Conservation (phyloP, 1,140 invertebrate species). For the Lepidurus apus region DNA sequence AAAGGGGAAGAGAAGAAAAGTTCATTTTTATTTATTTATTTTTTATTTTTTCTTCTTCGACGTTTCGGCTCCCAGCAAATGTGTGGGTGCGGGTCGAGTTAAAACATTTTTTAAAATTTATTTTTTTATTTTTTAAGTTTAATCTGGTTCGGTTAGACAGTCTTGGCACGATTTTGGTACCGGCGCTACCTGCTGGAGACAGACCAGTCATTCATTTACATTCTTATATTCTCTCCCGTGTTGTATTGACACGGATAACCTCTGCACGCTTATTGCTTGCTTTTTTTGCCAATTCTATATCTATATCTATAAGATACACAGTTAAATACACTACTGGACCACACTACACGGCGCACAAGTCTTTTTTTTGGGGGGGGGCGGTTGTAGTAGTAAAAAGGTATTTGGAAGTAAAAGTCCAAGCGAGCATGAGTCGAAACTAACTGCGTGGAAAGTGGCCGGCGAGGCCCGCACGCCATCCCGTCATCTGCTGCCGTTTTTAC, state of each 20-base stretch:
- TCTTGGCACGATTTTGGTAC: neutral
- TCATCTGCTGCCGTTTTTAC: constrained; percentile 17
- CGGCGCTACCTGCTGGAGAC: neutral
- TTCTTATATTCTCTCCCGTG: neutral
- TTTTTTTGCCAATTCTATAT: too few relatives aligned
- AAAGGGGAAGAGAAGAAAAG: neutral
- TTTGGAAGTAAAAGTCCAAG: too few relatives aligned
- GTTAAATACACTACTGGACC: too few relatives aligned
- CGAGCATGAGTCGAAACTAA: too few relatives aligned
- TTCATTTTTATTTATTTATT: neutral
- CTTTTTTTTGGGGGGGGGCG: too few relatives aligned
- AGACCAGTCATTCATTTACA: neutral
- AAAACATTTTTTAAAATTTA: neutral
- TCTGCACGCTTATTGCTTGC: too few relatives aligned
- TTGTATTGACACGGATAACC: neutral
- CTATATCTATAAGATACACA: too few relatives aligned
- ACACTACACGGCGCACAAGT: too few relatives aligned
- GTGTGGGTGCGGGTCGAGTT: neutral
- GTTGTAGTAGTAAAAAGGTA: too few relatives aligned
- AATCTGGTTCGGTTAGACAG: neutral
- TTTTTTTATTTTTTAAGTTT: neutral
- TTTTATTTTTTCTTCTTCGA: neutral
- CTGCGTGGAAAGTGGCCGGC: neutral
- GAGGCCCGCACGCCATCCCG: neutral
- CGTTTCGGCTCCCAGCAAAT: neutral